Percentiles rank a stretch among this genome's conserved stretches.
Conservation (phyloP, 2,797 vertebrate species). For the Fringilla coelebs region DNA sequence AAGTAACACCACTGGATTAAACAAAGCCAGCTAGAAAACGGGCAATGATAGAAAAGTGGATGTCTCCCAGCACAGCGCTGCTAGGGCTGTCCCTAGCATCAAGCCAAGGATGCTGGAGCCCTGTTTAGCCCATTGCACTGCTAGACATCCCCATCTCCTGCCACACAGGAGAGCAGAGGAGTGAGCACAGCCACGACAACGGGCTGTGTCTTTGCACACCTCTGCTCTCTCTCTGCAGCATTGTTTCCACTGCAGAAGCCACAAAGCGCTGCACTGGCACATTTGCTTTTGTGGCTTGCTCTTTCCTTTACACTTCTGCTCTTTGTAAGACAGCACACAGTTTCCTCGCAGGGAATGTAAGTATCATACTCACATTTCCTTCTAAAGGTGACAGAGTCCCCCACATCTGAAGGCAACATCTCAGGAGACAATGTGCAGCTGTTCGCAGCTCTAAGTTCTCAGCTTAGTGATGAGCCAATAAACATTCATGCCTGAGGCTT, state of each 20-base stretch:
- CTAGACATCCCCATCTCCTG: not conserved
- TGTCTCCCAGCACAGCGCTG: fast-evolving
- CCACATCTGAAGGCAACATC: not conserved
- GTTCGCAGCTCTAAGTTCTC: not conserved
- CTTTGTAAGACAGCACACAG: not conserved
- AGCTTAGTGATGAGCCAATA: not conserved
- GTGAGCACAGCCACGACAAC: fast-evolving
- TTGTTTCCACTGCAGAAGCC: conserved; percentile 33
- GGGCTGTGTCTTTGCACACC: not conserved
- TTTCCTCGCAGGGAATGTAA: not conserved
- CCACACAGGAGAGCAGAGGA: not conserved
- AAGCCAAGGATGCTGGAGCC: not conserved
- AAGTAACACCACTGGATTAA: not conserved
- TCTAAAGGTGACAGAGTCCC: not conserved
- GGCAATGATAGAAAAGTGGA: not conserved
- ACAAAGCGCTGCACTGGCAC: not conserved
- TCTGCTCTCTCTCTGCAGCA: not conserved
- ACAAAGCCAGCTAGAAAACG: not conserved
- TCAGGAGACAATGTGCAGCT: not conserved
- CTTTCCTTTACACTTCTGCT: not conserved
- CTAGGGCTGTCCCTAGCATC: not conserved
- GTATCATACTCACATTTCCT: not conserved
- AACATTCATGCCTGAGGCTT: not conserved
- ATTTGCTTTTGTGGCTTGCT: not conserved
- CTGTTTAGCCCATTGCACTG: not conserved